phyloP scores from a whole-genome alignment of 2,113 vertebrate species.

The Cromileptes altivelis region DNA sequence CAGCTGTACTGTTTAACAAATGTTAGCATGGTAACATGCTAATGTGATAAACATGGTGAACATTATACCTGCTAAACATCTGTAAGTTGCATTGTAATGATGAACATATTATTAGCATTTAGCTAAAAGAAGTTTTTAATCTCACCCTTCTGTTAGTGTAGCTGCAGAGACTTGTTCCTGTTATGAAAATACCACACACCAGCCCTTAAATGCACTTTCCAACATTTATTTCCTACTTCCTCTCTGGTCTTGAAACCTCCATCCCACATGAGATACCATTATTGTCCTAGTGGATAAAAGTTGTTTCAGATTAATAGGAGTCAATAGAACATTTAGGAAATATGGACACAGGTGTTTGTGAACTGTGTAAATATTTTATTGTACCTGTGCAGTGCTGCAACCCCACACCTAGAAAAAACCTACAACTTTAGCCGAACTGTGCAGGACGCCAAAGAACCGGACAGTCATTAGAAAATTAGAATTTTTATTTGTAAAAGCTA shows the following conservation, averaged over 20 bases:
- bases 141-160: no score
- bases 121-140: no score
- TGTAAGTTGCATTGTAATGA: no score
- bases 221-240: neutral
- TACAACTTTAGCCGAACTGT: neutral
- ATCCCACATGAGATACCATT: constrained; percentile 11
- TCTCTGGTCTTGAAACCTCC: neutral
- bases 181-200: no score
- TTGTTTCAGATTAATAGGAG: constrained; percentile 10
- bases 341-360: constrained; percentile 45
- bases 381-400: neutral
- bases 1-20: neutral
- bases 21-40: neutral
- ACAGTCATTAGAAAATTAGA: neutral
- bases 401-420: constrained; percentile 20
- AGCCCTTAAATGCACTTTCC: no score
- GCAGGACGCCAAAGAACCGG: neutral
- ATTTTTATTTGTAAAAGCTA: neutral
- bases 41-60: no score
- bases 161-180: no score
- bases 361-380: constrained; percentile 25
- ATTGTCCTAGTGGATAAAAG: constrained; percentile 25
- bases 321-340: constrained; percentile 40
- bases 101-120: no score
- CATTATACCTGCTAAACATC: no score